Conservation (phyloP, 2,888 invertebrate genomes). For the Nyleta sp. region DNA sequence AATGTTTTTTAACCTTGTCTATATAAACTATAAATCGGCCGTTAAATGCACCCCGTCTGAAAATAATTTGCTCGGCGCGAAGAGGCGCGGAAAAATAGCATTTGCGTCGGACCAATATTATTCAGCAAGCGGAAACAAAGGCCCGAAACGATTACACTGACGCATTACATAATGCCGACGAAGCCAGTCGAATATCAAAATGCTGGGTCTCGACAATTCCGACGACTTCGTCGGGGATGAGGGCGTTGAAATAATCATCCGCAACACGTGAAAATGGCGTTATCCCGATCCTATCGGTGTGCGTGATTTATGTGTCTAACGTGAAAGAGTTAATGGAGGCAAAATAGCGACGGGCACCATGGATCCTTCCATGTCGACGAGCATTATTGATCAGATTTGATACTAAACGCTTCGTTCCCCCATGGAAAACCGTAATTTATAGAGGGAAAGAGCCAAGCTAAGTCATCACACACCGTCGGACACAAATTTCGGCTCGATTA, state of each 20-base stretch:
- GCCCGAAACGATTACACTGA: conserved; percentile 40
- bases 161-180: conserved; percentile 49
- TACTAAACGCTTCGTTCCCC: conserved; percentile 50
- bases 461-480: conserved; percentile 42
- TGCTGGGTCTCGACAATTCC: conserved; percentile 46
- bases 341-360: conserved; percentile 74
- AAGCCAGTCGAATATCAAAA: conserved; percentile 42
- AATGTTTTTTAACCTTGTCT: no score
- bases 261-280: conserved; percentile 72
- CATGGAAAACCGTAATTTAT: conserved; percentile 70
- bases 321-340: conserved; percentile 78
- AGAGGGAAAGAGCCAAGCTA: conserved; percentile 60
- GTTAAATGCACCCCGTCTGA: no score
- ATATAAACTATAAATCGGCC: no score
- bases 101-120: conserved; percentile 19
- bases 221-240: conserved; percentile 32
- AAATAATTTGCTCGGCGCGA: no score
- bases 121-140: conserved; percentile 31
- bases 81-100: conserved; percentile 38
- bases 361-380: conserved; percentile 75
- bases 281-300: conserved; percentile 70
- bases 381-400: conserved; percentile 73
- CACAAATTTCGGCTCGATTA: not conserved
- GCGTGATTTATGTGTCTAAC: conserved; percentile 73
- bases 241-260: conserved; percentile 57